Evolutionary conservation across 2,113 vertebrate species (phyloP).

Genomic region (Saccopteryx leptura): DNA sequence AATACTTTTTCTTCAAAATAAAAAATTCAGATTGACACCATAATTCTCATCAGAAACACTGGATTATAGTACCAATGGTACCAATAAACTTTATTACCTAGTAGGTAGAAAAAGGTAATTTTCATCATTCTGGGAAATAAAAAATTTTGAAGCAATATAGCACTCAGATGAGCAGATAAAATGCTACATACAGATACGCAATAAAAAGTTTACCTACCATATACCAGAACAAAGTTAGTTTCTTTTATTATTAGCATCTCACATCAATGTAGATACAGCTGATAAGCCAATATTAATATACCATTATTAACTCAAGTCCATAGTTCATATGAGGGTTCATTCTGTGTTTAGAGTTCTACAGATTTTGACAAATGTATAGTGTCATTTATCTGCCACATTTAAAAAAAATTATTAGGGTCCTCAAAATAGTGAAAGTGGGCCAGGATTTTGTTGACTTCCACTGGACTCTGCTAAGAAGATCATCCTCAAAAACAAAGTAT

Average conservation of each 20-base stretch:
- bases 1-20: conserved; percentile 57
- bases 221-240: no score
- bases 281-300: neutral
- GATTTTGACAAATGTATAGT: neutral
- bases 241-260: no score
- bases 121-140: neutral
- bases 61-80: neutral
- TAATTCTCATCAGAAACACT: conserved; percentile 27
- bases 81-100: neutral
- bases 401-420: neutral
- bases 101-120: neutral
- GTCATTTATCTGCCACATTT: neutral
- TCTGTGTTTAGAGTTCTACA: neutral
- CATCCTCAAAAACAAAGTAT: neutral
- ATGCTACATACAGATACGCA: neutral
- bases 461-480: neutral
- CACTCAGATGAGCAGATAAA: neutral
- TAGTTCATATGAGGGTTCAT: no score
- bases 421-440: neutral
- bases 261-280: neutral
- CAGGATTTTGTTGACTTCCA: neutral
- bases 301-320: neutral
- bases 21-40: neutral
- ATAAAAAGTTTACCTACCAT: neutral
- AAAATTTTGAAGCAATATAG: neutral